Conservation (phyloP, 2,888 invertebrate species). For the Callosobruchus maculatus region DNA sequence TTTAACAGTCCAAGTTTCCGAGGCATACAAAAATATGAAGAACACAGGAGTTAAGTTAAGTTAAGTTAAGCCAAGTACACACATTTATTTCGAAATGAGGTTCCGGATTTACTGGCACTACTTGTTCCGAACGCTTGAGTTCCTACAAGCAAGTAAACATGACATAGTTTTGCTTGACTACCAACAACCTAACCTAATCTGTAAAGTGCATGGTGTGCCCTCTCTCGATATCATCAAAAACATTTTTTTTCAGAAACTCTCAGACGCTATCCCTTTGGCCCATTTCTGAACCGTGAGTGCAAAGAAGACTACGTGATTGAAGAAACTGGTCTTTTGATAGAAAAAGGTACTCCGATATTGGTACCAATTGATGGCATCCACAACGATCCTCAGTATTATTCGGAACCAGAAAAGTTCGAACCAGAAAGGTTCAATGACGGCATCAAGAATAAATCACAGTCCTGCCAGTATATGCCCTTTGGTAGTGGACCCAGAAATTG, state of each 20-base stretch:
- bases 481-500: conserved; percentile 44
- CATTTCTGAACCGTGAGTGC: conserved; percentile 36
- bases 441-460: conserved; percentile 28
- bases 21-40: no score
- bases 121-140: no score
- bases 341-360: conserved; percentile 44
- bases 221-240: no score
- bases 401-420: conserved; percentile 47
- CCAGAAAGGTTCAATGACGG: conserved; percentile 48
- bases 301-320: conserved; percentile 40
- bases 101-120: no score
- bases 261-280: conserved; percentile 45
- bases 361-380: conserved; percentile 43
- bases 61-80: no score
- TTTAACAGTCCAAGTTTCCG: no score
- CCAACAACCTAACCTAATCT: no score
- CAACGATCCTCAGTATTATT: conserved; percentile 44
- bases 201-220: no score
- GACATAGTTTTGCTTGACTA: no score
- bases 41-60: no score
- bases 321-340: conserved; percentile 42
- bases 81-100: no score
- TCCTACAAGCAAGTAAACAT: no score
- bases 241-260: conserved; percentile 48
- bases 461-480: conserved; percentile 39